Conservation (phyloP, 2,113 vertebrate genomes). For the Emberiza fucata region DNA sequence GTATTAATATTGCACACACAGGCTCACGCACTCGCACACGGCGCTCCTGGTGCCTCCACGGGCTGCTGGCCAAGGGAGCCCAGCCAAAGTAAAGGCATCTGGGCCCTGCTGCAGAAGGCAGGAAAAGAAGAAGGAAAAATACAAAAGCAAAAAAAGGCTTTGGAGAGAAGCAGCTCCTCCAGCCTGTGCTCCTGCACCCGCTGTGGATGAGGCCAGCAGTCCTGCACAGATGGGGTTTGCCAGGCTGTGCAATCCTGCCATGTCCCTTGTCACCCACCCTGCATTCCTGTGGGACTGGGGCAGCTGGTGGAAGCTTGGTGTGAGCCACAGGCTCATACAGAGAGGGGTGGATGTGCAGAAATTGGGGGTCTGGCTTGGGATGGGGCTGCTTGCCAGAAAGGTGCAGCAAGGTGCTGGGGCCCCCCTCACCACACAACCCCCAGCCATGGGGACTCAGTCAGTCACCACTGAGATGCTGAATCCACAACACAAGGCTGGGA, state of each 20-base stretch:
- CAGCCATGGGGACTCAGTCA: rapidly evolving
- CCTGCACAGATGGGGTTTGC: rapidly evolving
- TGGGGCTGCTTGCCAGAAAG: neutral
- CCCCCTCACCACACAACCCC: rapidly evolving
- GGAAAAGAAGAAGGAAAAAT: constrained; percentile 16
- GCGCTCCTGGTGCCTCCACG: constrained; percentile 14
- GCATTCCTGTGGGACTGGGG: rapidly evolving
- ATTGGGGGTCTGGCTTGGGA: neutral
- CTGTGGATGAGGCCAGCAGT: neutral
- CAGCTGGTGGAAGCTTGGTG: neutral
- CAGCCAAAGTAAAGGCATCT: constrained; percentile 67
- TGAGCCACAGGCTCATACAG: neutral
- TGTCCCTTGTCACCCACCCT: neutral
- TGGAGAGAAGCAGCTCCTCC: neutral
- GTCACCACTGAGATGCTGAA: neutral
- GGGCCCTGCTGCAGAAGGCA: constrained; percentile 47
- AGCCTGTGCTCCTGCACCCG: neutral
- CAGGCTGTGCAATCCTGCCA: rapidly evolving
- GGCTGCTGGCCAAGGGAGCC: constrained; percentile 52
- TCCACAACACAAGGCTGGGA: neutral
- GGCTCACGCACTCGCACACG: constrained; percentile 13
- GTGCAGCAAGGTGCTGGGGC: neutral
- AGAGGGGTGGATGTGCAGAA: neutral
- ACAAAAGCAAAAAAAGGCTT: neutral
- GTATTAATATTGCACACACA: constrained; percentile 42